These are phyloP conservation scores for Arothron firmamentum DNA, from an alignment of 2,113 vertebrate genomes.

Conservation along the genomic window DNA sequence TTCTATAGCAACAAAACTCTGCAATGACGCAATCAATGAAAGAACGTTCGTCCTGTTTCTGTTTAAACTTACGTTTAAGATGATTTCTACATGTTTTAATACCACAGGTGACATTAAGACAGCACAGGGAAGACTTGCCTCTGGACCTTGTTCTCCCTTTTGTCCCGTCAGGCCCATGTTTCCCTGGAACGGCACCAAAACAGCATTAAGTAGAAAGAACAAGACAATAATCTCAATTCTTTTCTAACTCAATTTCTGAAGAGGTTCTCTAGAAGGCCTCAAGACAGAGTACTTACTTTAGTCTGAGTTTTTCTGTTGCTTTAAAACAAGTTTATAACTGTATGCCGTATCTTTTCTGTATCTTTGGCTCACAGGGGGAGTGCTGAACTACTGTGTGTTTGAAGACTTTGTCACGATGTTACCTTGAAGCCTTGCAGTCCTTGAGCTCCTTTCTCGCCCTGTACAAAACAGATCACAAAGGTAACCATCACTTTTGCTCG, in stretches of 20 bases:
- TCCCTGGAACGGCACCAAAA: conserved; percentile 76
- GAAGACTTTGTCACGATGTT: conserved; percentile 32
- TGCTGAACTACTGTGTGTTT: background rate
- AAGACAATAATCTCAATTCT: background rate
- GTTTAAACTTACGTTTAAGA: background rate
- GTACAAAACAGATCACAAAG: conserved; percentile 31
- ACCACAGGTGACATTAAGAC: conserved; percentile 16
- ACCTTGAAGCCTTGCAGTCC: conserved; percentile 85
- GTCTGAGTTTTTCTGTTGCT: too few relatives aligned
- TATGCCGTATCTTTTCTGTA: background rate
- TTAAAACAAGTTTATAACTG: too few relatives aligned
- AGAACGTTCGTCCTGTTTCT: too few relatives aligned
- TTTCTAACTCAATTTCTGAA: too few relatives aligned
- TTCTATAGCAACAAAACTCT: background rate
- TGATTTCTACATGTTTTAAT: background rate
- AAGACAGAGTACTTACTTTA: too few relatives aligned
- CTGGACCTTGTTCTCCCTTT: conserved; percentile 80
- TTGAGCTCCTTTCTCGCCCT: conserved; percentile 80
- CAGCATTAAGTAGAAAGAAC: conserved; percentile 1
- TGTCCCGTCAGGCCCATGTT: conserved; percentile 77
- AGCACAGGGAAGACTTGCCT: conserved; percentile 66
- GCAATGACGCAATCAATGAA: too few relatives aligned
- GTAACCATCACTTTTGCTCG: conserved; percentile 19
- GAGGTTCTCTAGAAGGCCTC: too few relatives aligned
- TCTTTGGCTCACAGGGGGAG: background rate